Conservation (phyloP, 2,797 vertebrate species). For the Poeciliopsis infans region DNA sequence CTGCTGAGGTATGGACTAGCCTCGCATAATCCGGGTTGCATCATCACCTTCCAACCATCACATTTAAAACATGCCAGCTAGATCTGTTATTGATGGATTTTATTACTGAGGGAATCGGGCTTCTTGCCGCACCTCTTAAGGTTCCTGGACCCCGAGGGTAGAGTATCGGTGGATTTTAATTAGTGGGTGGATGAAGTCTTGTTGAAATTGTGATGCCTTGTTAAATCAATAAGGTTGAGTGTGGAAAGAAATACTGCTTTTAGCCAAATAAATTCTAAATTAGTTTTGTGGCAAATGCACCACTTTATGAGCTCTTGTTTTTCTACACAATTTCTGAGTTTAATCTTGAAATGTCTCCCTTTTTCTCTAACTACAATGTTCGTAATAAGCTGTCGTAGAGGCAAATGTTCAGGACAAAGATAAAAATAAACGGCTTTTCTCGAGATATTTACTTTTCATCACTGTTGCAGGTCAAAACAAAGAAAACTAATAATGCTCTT, state of each 20-base stretch:
- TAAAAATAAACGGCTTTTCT: neutral
- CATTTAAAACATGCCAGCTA: neutral
- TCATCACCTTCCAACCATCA: neutral
- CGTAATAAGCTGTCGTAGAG: too few species aligned
- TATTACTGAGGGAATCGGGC: neutral
- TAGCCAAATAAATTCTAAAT: too few species aligned
- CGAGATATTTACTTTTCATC: neutral
- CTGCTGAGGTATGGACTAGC: constrained; percentile 78
- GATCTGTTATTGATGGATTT: neutral
- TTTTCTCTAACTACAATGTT: too few species aligned
- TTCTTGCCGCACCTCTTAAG: neutral
- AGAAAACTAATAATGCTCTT: neutral
- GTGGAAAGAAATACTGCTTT: too few species aligned
- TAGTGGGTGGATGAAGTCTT: neutral
- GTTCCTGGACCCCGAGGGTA: neutral
- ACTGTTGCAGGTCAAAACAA: neutral
- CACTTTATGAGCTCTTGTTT: too few species aligned
- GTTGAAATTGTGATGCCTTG: neutral
- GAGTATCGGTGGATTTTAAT: neutral
- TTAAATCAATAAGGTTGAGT: neutral
- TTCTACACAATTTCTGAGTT: too few species aligned
- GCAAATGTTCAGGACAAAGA: too few species aligned
- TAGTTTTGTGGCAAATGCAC: too few species aligned
- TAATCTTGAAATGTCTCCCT: too few species aligned
- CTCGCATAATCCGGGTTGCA: neutral